A percentile compares a stretch with the other conserved stretches of the same genome.
phyloP scores from a whole-genome alignment of 2,888 invertebrate genomes.

The Harmothoe impar region DNA sequence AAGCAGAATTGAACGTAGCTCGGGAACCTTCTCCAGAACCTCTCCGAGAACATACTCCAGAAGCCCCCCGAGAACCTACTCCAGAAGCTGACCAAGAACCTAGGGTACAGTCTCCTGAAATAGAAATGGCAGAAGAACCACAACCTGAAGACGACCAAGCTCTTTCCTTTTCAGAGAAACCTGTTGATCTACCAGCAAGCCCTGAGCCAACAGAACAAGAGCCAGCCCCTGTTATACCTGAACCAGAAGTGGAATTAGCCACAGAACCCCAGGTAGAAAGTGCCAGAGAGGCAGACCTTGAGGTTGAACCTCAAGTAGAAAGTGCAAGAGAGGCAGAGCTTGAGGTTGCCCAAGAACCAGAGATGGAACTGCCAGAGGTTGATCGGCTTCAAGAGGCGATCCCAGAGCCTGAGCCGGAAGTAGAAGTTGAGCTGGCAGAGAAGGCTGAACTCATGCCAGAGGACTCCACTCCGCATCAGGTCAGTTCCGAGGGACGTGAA shows the following conservation, averaged over 20 bases:
- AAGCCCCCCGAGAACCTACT: slow-evolving; percentile 4
- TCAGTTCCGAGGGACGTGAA: background rate
- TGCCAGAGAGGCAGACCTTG: slow-evolving; percentile 16
- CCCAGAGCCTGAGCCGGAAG: slow-evolving; percentile 39
- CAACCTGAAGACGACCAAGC: slow-evolving; percentile 19
- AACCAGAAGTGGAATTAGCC: slow-evolving; percentile 36
- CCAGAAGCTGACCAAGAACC: slow-evolving; percentile 29
- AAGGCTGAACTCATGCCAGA: slow-evolving; percentile 58
- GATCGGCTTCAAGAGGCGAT: slow-evolving; percentile 33
- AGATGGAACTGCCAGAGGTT: slow-evolving; percentile 28
- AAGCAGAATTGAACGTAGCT: background rate
- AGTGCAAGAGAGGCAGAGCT: slow-evolving; percentile 17
- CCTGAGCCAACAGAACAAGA: slow-evolving; percentile 47
- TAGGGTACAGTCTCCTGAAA: slow-evolving; percentile 66
- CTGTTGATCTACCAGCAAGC: background rate
- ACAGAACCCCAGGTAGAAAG: slow-evolving; percentile 29
- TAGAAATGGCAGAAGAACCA: slow-evolving; percentile 63
- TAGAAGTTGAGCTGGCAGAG: slow-evolving; percentile 53
- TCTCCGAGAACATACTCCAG: background rate
- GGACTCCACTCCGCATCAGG: slow-evolving; percentile 35
- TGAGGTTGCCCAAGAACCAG: slow-evolving; percentile 53
- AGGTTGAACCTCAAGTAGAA: slow-evolving; percentile 52
- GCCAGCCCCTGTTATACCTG: slow-evolving; percentile 27
- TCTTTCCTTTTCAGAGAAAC: background rate
- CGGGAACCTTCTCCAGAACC: slow-evolving; percentile 32